Base-by-base conservation (phyloP, 2,888 invertebrate genomes). In the Willowsia nigromaculata region DNA sequence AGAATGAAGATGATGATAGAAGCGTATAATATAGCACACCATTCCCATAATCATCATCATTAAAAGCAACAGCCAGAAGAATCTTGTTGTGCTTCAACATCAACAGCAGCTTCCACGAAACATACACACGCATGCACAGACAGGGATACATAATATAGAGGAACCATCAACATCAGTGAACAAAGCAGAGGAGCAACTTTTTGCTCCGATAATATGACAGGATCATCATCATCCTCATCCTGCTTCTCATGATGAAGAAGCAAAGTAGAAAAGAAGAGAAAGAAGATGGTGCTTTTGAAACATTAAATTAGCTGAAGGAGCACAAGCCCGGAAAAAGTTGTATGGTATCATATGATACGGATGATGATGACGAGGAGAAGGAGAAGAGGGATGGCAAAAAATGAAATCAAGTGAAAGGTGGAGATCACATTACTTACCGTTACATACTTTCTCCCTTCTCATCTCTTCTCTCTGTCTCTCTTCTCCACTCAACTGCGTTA, bases 221-320 rank as follows among this genome's bases (percentile, higher is more conserved):
- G 71, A 71, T 71, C 71, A 71, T 71, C 71, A 68, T 37, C 68
- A 71, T 56, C 15, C 62, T 87, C 62, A 76, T 76, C 43, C 81
- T 80, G 76, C 9, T 83, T 81, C 89, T 82, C 78, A 25, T 71
- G 43, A 43, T 90, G 47, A 86, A n/a, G n/a, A n/a, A 85, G 56
- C 30, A 53, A 53, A 50, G 40, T 59, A 40, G 80, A 81, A 59
- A 74, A 7, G 53, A 59, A 81, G 30, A 76, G 71, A 82, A 47
- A 40, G 59, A 81, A 9, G 59, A 56, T 81, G 56, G 59, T 81
- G 71, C 83, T 84, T 81, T 74, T 59, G 74, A 89, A 89, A 80
- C 89, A 85, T 89, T 89, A 89, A 89, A 89, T 89, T 89, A 89
- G 89, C 59, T 85, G 65, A 80, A 85, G 78, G 84, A 71, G 71